Conservation (phyloP, 2,113 vertebrate genomes). For the Sturnira hondurensis region DNA sequence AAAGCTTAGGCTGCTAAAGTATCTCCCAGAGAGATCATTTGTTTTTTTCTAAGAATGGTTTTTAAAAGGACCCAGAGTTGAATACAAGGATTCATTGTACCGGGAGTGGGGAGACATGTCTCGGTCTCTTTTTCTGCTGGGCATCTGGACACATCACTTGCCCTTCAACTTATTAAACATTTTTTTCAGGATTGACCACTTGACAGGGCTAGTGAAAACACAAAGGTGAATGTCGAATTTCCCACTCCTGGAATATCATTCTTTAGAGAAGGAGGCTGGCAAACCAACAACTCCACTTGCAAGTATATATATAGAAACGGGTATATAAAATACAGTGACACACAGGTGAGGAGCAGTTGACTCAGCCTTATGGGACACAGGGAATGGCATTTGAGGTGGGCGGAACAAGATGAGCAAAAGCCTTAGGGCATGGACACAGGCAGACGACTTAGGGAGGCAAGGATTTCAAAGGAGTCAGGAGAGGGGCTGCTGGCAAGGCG, state of each 20-base stretch:
- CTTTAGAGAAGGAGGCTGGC: not conserved
- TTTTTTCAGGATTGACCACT: not conserved
- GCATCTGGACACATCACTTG: not conserved
- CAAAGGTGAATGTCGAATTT: not conserved
- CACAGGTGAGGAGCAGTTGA: not conserved
- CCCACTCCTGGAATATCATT: not conserved
- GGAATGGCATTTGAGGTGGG: not conserved
- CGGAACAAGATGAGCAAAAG: not conserved
- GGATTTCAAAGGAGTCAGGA: not conserved
- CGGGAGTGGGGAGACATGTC: not conserved
- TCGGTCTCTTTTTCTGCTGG: not conserved
- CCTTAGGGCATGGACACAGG: no score
- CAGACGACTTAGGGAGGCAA: not conserved
- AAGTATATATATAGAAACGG: not conserved
- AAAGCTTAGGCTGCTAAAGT: not conserved
- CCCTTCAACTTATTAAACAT: not conserved
- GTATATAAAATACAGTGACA: not conserved
- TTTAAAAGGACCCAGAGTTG: not conserved
- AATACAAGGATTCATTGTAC: not conserved
- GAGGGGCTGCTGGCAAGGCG: not conserved
- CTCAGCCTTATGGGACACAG: not conserved
- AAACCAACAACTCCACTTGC: not conserved
- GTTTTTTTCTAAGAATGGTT: constrained; percentile 14
- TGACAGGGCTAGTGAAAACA: not conserved
- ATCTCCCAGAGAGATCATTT: not conserved